phyloP scores from a whole-genome alignment of 2,888 invertebrate species.

The Synergus gifuensis region DNA sequence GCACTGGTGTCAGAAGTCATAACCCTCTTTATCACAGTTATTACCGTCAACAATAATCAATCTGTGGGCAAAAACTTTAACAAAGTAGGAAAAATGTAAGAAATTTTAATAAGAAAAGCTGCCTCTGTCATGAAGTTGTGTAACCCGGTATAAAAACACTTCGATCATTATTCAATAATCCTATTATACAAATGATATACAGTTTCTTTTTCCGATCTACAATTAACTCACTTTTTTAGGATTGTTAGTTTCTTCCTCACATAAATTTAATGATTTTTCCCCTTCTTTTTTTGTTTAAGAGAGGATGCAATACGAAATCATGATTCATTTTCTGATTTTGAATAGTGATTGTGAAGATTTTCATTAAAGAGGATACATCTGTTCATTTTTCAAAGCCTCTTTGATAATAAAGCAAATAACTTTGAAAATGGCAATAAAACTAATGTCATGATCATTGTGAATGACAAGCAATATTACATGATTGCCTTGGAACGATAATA shows the following conservation, averaged over 20 bases:
- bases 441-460: constrained; percentile 13
- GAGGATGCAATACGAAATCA: too few species aligned
- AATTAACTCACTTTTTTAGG: background rate
- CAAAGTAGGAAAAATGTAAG: constrained; percentile 20
- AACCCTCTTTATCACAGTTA: constrained; percentile 1
- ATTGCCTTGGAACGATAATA: constrained; percentile 32
- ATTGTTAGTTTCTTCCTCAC: background rate
- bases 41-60: background rate
- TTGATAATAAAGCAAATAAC: background rate
- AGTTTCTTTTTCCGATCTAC: background rate
- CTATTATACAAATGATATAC: constrained; percentile 34
- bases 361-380: background rate
- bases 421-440: background rate
- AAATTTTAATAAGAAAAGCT: constrained; percentile 17
- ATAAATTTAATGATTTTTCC: background rate
- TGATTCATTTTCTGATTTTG: background rate
- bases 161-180: constrained; percentile 41
- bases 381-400: background rate
- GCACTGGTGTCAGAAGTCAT: background rate
- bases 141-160: constrained; percentile 37
- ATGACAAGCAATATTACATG: constrained; percentile 18
- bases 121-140: constrained; percentile 26
- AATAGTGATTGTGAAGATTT: background rate
- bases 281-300: background rate
- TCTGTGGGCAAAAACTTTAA: background rate